These are phyloP conservation scores for Stenurella melanura DNA, from an alignment of 2,888 invertebrate species.

Conservation along the genomic window DNA sequence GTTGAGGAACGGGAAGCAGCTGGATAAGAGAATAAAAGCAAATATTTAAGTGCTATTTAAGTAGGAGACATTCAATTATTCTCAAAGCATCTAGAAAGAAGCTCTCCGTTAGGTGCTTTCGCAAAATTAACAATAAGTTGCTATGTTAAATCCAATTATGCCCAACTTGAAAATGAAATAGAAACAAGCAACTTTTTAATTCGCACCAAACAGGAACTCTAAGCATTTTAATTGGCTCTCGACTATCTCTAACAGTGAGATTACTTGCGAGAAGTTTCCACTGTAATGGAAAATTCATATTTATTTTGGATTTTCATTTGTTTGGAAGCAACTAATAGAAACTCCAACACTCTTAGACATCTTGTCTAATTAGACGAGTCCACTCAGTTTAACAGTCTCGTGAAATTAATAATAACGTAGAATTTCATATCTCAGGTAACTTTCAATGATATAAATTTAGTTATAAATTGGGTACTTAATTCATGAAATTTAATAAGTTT, in stretches of 20 bases:
- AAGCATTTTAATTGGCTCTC: conserved; percentile 34
- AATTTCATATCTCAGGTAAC: neutral
- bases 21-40: conserved; percentile 59
- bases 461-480: neutral
- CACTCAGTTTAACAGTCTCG: neutral
- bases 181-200: conserved; percentile 48
- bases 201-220: conserved; percentile 30
- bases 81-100: conserved; percentile 50
- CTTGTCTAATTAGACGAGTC: neutral
- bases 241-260: conserved; percentile 14
- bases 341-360: neutral
- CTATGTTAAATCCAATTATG: conserved; percentile 52
- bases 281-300: neutral
- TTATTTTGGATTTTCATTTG: neutral
- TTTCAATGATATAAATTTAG: neutral
- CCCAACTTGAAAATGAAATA: conserved; percentile 35
- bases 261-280: neutral
- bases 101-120: conserved; percentile 41
- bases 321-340: neutral
- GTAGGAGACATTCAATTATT: conserved; percentile 61
- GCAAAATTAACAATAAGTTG: conserved; percentile 58
- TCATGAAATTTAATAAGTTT: neutral
- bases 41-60: conserved; percentile 62
- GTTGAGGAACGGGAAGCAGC: conserved; percentile 48
- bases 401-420: neutral